These are phyloP conservation scores for Allophyes oxyacanthae DNA, from an alignment of 2,888 invertebrate species.

Conservation along the genomic window DNA sequence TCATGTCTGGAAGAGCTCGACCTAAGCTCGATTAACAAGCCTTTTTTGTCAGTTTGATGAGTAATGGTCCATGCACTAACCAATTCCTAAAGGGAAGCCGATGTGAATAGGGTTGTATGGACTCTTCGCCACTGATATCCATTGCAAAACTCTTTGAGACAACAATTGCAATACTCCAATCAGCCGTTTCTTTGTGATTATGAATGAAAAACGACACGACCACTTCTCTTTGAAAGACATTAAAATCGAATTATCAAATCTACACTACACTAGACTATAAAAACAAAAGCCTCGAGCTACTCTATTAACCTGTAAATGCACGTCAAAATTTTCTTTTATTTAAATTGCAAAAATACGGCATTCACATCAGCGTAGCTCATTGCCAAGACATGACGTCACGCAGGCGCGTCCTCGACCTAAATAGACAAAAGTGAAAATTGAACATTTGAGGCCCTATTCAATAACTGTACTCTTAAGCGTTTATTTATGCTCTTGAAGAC, in stretches of 20 bases:
- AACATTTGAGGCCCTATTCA: slow-evolving; percentile 57
- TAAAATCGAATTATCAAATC: slow-evolving; percentile 7
- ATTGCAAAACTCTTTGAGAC: slow-evolving; percentile 44
- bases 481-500: slow-evolving; percentile 18
- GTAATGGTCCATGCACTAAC: too few relatives aligned
- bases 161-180: slow-evolving; percentile 37
- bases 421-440: slow-evolving; percentile 82
- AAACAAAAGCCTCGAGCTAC: neutral
- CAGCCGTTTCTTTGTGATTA: slow-evolving; percentile 23
- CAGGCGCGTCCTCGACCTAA: slow-evolving; percentile 81
- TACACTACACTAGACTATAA: neutral
- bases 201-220: neutral
- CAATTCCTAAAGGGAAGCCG: too few relatives aligned
- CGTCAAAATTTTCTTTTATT: slow-evolving; percentile 23
- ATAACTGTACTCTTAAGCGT: slow-evolving; percentile 38
- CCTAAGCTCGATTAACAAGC: too few relatives aligned
- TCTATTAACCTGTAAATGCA: slow-evolving; percentile 8
- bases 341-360: slow-evolving; percentile 46
- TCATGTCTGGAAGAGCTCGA: too few relatives aligned
- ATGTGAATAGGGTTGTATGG: too few relatives aligned
- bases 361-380: slow-evolving; percentile 33
- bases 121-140: too few relatives aligned
- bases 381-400: slow-evolving; percentile 68
- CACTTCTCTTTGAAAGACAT: slow-evolving; percentile 11
- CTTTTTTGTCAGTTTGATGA: too few relatives aligned